A percentile compares a stretch with the other conserved stretches of the same genome.
Conservation (phyloP, 2,797 vertebrate species). For the Melanotaenia trifasciata region DNA sequence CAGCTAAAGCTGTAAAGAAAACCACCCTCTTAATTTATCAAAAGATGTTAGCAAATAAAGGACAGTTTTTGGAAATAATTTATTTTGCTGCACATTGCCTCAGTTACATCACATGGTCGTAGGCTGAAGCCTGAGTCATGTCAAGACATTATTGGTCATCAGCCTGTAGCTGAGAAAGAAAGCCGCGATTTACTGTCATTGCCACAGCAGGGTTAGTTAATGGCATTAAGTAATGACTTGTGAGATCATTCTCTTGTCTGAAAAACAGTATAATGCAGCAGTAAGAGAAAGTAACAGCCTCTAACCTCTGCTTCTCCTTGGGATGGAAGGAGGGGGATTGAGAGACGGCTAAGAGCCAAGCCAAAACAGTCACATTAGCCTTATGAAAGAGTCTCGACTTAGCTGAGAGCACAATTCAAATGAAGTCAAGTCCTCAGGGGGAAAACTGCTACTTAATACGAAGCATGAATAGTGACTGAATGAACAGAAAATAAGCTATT, state of each 20-base stretch:
- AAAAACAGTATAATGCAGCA: background rate
- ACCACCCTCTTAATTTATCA: conserved; percentile 16
- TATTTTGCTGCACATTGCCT: conserved; percentile 3
- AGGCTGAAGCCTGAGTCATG: conserved; percentile 33
- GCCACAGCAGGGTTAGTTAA: conserved; percentile 3
- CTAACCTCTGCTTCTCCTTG: conserved; percentile 1
- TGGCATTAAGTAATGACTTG: background rate
- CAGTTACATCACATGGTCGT: conserved; percentile 12
- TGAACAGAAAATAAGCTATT: conserved; percentile 1
- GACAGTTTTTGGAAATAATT: background rate
- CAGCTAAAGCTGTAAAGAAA: conserved; percentile 14
- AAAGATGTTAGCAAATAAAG: background rate
- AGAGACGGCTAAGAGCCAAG: background rate
- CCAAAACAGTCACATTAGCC: conserved; percentile 12
- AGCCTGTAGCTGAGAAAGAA: conserved; percentile 2
- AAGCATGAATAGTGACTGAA: conserved; percentile 3
- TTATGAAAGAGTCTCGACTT: conserved; percentile 5
- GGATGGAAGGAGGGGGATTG: background rate
- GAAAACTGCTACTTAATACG: background rate
- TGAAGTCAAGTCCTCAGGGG: background rate
- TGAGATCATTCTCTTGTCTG: background rate
- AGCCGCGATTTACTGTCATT: conserved; percentile 8
- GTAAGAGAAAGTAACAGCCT: conserved; percentile 2
- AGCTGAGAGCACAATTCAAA: background rate
- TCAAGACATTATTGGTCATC: conserved; percentile 23